A percentile compares a stretch with the other conserved stretches of the same genome.
These are phyloP conservation scores for Neomicropteryx cornuta DNA, from an alignment of 1,140 invertebrate species.

Conservation along the genomic window DNA sequence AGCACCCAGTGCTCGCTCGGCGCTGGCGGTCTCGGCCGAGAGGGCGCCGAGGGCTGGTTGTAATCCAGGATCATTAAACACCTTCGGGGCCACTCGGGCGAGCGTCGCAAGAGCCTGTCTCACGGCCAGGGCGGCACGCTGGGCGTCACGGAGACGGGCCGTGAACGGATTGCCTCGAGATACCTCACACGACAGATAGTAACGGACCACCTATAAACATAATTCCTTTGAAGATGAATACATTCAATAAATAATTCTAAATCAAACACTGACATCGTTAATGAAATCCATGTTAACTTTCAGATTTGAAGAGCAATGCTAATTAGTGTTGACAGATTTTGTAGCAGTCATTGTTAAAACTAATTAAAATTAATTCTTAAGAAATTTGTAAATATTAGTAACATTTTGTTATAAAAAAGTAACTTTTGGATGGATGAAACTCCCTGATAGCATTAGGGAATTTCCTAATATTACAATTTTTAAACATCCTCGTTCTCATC, in stretches of 20 bases:
- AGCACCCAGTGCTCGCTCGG: slow-evolving; percentile 46
- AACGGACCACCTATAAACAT: slow-evolving; percentile 57
- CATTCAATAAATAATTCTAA: slow-evolving; percentile 9
- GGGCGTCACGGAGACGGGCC: slow-evolving; percentile 59
- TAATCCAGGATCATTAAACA: slow-evolving; percentile 49
- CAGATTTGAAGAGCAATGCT: no score
- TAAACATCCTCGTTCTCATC: no score
- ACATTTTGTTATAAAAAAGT: no score
- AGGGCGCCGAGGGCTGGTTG: slow-evolving; percentile 60
- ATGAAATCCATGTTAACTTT: not conserved
- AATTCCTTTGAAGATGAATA: slow-evolving; percentile 27
- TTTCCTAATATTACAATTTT: no score
- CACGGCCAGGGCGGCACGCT: slow-evolving; percentile 59
- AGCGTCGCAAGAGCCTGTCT: slow-evolving; percentile 50
- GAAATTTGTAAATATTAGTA: no score
- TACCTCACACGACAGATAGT: slow-evolving; percentile 74
- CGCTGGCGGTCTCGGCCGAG: slow-evolving; percentile 56
- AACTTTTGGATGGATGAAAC: no score
- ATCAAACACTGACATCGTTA: no score
- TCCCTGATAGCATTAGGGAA: no score
- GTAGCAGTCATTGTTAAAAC: no score
- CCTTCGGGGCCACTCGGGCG: slow-evolving; percentile 45
- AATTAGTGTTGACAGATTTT: no score
- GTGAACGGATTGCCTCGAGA: slow-evolving; percentile 69
- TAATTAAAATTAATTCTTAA: no score